Evolutionary conservation across 2,113 vertebrate genomes (phyloP).

Genomic region (Hypocryptadius cinnamomeus): DNA sequence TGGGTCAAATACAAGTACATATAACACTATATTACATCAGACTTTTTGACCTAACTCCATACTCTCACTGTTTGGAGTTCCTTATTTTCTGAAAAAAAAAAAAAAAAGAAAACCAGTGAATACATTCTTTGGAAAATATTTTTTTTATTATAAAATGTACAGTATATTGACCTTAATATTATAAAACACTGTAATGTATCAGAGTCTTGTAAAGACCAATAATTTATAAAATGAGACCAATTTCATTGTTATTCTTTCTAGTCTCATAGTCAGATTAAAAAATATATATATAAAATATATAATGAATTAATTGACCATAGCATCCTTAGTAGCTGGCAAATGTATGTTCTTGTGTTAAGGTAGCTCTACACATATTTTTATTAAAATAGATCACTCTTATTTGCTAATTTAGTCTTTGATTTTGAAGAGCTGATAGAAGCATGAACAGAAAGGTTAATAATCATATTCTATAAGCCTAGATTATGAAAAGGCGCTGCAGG

Average conservation of each 20-base stretch:
- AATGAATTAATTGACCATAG: slow-evolving; percentile 30
- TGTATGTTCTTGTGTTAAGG: neutral
- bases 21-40: neutral
- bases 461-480: slow-evolving; percentile 33
- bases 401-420: slow-evolving; percentile 19
- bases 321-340: neutral
- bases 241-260: slow-evolving; percentile 27
- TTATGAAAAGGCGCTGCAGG: neutral
- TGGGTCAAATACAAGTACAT: neutral
- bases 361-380: neutral
- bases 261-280: slow-evolving; percentile 71
- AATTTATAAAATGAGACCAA: slow-evolving; percentile 79
- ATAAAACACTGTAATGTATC: slow-evolving; percentile 68
- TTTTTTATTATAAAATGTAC: slow-evolving; percentile 75
- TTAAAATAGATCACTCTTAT: slow-evolving; percentile 8
- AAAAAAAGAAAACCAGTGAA: neutral
- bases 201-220: slow-evolving; percentile 84
- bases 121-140: slow-evolving; percentile 62
- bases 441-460: slow-evolving; percentile 10
- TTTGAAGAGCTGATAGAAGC: neutral
- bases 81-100: neutral
- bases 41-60: neutral
- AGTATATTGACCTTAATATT: slow-evolving; percentile 75
- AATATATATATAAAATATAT: slow-evolving; percentile 62
- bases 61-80: neutral